phyloP scores from a whole-genome alignment of 2,113 vertebrate species.

The Phrynosoma blainvillii region DNA sequence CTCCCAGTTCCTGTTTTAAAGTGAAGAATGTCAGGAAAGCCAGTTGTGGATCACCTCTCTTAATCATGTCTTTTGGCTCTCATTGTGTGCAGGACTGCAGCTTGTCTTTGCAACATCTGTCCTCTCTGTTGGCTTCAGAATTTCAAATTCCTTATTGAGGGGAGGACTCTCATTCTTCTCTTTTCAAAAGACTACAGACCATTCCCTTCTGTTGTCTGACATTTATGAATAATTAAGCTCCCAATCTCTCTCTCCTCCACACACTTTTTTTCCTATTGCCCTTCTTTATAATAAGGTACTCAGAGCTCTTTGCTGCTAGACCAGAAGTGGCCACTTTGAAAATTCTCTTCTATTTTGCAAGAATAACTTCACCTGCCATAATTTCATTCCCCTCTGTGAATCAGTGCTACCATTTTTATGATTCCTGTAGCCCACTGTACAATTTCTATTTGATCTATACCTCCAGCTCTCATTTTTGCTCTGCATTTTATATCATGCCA shows the following conservation, averaged over 20 bases:
- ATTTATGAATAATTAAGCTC: constrained; percentile 70
- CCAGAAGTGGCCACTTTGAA: constrained; percentile 25
- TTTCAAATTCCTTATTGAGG: constrained; percentile 11
- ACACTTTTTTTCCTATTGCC: constrained; percentile 18
- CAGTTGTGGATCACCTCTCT: not conserved
- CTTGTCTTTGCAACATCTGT: constrained; percentile 31
- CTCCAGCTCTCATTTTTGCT: constrained; percentile 19
- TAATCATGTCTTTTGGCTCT: not conserved
- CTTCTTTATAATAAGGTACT: constrained; percentile 41
- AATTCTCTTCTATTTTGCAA: constrained; percentile 1
- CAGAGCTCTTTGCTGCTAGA: constrained; percentile 4
- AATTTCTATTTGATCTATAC: constrained; percentile 30
- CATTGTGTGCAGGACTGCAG: constrained; percentile 16
- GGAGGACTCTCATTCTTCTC: constrained; percentile 31
- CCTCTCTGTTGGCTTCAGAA: constrained; percentile 21
- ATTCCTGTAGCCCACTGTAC: constrained; percentile 21
- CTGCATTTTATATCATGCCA: constrained; percentile 15
- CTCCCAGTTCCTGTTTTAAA: not conserved
- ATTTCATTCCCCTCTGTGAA: constrained; percentile 22
- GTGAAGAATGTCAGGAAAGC: not conserved
- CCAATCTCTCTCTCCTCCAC: constrained; percentile 33
- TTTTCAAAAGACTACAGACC: constrained; percentile 21
- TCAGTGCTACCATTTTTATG: constrained; percentile 29
- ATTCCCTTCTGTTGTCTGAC: constrained; percentile 61
- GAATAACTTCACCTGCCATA: constrained; percentile 26